Evolutionary conservation across 1,140 invertebrate genomes (phyloP), one percentile per base, ranked within the genome.

Genomic region (Batillaria attramentaria): DNA sequence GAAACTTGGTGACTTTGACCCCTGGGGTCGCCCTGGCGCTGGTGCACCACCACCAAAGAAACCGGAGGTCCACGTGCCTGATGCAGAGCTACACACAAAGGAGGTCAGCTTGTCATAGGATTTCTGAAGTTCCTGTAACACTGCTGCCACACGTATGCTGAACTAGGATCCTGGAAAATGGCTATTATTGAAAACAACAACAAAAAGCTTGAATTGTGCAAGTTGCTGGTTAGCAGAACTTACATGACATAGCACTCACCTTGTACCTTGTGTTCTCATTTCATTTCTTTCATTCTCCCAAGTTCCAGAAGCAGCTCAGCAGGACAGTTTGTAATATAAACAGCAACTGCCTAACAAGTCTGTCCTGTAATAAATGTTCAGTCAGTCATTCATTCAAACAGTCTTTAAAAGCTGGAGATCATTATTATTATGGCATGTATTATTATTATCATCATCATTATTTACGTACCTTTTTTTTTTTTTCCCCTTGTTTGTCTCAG

Each of bases 1-100:
- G 50, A 57, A 65, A n/a, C 54, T 72, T 57, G 78, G 72, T 31
- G 78, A 84, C 37, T 88, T 84, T 80, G 80, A 86, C 69, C 90
- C 90, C 1, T 90, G 89, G 89, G 90, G 90, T 72, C 81, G 79
- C 33, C 89, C 90, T 18, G 90, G 89, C 28, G 88, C 85, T 62
- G 90, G 89, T 33, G 89, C 89, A 31, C 90, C 90, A n/a, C 72
- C 86, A 39, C 70, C 83, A 43, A 84, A 85, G 41, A 65, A 78
- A 13, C 84, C 84, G 1, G 87, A 88, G 20, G 85, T 84, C 37
- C 24, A 24, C 8, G 8, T 31, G n/a, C 2, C 2, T 1, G 42
- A 31, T 6, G 33, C 13, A 16, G 41, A 43, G 68, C 50, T 31
- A 13, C 13, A 28, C 6, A 3, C 41, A 28, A 31, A 28, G 18